These are phyloP conservation scores for Psittacula derbiana DNA, from an alignment of 2,797 vertebrate species.

Conservation along the genomic window DNA sequence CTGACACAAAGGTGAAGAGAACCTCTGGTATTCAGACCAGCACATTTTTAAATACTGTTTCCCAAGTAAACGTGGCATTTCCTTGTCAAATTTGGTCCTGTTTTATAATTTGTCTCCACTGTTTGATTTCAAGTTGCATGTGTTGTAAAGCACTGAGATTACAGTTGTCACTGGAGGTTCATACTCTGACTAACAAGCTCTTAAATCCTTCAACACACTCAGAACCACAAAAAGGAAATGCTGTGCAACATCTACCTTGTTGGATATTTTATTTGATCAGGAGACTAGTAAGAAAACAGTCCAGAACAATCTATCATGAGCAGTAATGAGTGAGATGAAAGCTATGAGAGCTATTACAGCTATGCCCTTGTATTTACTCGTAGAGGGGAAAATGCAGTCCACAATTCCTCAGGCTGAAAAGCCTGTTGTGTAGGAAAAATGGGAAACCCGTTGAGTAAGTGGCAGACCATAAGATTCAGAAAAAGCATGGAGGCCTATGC, in stretches of 20 bases:
- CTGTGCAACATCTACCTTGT: not conserved
- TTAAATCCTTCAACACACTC: constrained; percentile 30
- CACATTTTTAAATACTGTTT: not conserved
- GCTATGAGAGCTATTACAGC: not conserved
- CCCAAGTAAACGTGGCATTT: constrained; percentile 17
- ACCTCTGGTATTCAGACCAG: not conserved
- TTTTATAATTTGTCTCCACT: constrained; percentile 11
- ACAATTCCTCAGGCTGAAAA: not conserved
- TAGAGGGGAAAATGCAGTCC: constrained; percentile 36
- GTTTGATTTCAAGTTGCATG: constrained; percentile 33
- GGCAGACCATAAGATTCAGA: not conserved
- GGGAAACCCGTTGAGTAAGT: not conserved
- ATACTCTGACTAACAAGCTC: constrained; percentile 29
- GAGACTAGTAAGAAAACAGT: not conserved
- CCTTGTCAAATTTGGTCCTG: not conserved
- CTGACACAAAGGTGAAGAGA: constrained; percentile 37
- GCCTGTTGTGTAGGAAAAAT: constrained; percentile 26
- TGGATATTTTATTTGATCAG: not conserved
- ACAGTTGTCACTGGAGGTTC: constrained; percentile 27
- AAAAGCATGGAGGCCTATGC: not conserved
- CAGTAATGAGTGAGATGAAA: constrained; percentile 6
- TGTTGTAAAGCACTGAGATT: constrained; percentile 9
- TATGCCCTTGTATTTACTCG: not conserved
- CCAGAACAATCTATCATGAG: not conserved
- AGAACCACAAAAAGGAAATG: constrained; percentile 26